Conservation (phyloP, 2,888 invertebrate genomes). For the Dascillus cervinus region DNA sequence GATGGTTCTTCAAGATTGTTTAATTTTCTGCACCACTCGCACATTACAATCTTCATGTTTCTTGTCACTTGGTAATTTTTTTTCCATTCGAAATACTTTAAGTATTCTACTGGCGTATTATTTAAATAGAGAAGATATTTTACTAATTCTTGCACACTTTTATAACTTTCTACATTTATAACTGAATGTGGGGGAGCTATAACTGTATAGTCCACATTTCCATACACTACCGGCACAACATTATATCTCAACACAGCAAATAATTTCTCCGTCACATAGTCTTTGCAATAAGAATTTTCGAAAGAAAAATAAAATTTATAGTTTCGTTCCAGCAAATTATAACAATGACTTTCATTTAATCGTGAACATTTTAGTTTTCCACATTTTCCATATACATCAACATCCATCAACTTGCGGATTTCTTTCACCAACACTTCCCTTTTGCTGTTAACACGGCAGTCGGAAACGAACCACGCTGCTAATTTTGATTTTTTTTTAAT, state of each 20-base stretch:
- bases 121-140: conserved; percentile 12
- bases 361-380: conserved; percentile 39
- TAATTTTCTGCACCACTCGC: conserved; percentile 14
- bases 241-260: conserved; percentile 11
- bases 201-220: conserved; percentile 12
- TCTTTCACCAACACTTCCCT: conserved; percentile 42
- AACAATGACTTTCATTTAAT: conserved; percentile 41
- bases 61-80: conserved; percentile 8
- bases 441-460: conserved; percentile 43
- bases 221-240: conserved; percentile 19
- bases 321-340: conserved; percentile 40
- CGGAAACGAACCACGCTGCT: conserved; percentile 51
- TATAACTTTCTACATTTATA: conserved; percentile 15
- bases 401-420: conserved; percentile 49
- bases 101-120: conserved; percentile 11
- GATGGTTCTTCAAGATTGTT: conserved; percentile 6
- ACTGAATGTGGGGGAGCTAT: conserved; percentile 17
- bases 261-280: conserved; percentile 21
- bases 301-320: conserved; percentile 21
- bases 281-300: conserved; percentile 19
- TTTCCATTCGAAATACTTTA: conserved; percentile 20
- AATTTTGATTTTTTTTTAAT: conserved; percentile 39
- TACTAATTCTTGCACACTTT: conserved; percentile 10
- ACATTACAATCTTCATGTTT: too few species aligned
- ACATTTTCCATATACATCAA: conserved; percentile 59